These are phyloP conservation scores for Psittacara wagleri DNA, from an alignment of 2,113 vertebrate species.

Conservation along the genomic window DNA sequence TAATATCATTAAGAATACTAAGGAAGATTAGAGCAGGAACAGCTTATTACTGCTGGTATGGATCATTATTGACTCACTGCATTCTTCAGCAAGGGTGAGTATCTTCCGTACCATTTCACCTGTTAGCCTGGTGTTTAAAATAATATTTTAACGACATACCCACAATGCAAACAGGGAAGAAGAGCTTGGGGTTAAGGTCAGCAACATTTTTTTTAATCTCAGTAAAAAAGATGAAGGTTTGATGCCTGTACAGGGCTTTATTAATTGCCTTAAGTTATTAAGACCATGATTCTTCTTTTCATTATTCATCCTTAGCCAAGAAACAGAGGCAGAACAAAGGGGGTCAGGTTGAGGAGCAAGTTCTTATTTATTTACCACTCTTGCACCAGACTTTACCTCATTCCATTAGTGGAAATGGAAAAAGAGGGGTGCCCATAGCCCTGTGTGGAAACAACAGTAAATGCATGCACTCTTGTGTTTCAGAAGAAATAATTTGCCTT, in stretches of 20 bases:
- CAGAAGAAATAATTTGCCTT: not conserved
- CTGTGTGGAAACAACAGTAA: not conserved
- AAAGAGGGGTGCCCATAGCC: not conserved
- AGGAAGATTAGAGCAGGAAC: not conserved
- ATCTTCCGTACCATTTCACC: not conserved
- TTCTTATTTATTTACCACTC: not conserved
- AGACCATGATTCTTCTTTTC: not conserved
- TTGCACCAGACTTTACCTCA: not conserved
- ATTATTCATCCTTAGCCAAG: not conserved
- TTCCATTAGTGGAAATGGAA: not conserved
- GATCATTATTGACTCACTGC: not conserved
- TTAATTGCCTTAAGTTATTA: not conserved
- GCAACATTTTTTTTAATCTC: not conserved
- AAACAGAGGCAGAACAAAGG: not conserved
- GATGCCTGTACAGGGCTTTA: not conserved
- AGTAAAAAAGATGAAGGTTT: not conserved
- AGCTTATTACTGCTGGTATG: slow-evolving; percentile 4
- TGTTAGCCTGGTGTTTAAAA: slow-evolving; percentile 8
- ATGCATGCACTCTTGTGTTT: not conserved
- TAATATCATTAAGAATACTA: not conserved
- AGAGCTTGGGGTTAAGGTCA: not conserved
- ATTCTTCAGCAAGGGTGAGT: not conserved
- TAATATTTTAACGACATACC: not conserved
- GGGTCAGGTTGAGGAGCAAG: not conserved
- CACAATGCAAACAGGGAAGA: not conserved